These are phyloP conservation scores for Bombus turneri DNA, from an alignment of 1,140 invertebrate species.

Conservation along the genomic window DNA sequence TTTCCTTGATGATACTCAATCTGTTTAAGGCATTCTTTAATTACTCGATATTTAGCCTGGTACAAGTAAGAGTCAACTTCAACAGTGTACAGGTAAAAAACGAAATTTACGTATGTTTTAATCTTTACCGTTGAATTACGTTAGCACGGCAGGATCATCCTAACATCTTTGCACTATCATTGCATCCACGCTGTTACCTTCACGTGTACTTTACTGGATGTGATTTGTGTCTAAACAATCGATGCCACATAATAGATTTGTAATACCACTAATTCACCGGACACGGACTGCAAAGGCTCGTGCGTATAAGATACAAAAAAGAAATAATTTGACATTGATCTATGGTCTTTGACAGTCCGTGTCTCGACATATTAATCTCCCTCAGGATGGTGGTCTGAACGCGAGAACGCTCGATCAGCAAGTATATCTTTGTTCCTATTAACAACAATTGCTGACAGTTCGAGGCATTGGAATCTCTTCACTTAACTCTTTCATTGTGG, in stretches of 20 bases:
- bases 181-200: conserved; percentile 33
- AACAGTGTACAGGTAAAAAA: conserved; percentile 13
- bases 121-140: neutral
- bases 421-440: conserved; percentile 38
- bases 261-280: conserved; percentile 55
- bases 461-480: neutral
- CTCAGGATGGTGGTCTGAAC: conserved; percentile 48
- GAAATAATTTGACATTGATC: conserved; percentile 7
- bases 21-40: neutral
- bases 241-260: conserved; percentile 51
- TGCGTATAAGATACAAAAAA: conserved; percentile 47
- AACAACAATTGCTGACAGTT: neutral
- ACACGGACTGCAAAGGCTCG: conserved; percentile 47
- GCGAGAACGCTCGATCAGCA: conserved; percentile 24
- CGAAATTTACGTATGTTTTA: neutral
- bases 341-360: conserved; percentile 38
- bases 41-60: neutral
- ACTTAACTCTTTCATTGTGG: neutral
- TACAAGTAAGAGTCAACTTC: neutral
- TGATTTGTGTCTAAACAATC: conserved; percentile 52
- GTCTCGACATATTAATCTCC: conserved; percentile 17
- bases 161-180: conserved; percentile 45
- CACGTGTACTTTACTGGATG: conserved; percentile 36
- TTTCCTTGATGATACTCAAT: neutral
- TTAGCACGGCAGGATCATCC: conserved; percentile 45